phyloP scores from a whole-genome alignment of 2,113 vertebrate species.

The Burhinus bistriatus region DNA sequence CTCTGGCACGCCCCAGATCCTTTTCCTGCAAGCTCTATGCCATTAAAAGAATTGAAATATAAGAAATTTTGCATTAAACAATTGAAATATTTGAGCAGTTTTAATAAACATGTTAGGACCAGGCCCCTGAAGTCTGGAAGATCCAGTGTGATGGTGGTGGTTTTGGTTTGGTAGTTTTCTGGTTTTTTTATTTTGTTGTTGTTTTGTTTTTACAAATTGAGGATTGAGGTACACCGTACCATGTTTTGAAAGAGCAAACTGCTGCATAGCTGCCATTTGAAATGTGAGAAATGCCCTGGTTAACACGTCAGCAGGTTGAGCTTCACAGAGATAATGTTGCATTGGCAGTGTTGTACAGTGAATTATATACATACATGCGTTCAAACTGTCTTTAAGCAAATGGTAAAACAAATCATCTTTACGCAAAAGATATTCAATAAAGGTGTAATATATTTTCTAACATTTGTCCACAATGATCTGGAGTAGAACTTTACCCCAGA shows the following conservation, averaged over 20 bases:
- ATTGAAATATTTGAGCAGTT: not conserved
- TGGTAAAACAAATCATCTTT: not conserved
- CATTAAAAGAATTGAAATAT: not conserved
- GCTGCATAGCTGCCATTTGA: not conserved
- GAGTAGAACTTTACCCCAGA: not conserved
- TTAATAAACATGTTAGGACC: not conserved
- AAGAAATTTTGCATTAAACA: not conserved
- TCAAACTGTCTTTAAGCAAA: not conserved
- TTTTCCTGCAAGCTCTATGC: not conserved
- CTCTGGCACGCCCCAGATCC: not conserved
- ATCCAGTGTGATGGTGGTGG: not conserved
- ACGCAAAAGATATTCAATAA: not conserved
- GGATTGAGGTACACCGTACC: not conserved
- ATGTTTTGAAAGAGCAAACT: not conserved
- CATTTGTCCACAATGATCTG: not conserved
- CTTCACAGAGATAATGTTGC: not conserved
- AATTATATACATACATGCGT: not conserved
- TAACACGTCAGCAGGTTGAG: conserved; percentile 4
- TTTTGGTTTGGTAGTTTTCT: not conserved
- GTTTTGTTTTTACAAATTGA: not conserved
- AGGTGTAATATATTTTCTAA: not conserved
- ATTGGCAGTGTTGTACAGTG: not conserved
- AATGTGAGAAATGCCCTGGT: conserved; percentile 34
- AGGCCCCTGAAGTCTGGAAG: not conserved
- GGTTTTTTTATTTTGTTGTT: not conserved